These are phyloP conservation scores for Polyommatus iphigenia DNA, from an alignment of 2,888 invertebrate species.

Conservation along the genomic window DNA sequence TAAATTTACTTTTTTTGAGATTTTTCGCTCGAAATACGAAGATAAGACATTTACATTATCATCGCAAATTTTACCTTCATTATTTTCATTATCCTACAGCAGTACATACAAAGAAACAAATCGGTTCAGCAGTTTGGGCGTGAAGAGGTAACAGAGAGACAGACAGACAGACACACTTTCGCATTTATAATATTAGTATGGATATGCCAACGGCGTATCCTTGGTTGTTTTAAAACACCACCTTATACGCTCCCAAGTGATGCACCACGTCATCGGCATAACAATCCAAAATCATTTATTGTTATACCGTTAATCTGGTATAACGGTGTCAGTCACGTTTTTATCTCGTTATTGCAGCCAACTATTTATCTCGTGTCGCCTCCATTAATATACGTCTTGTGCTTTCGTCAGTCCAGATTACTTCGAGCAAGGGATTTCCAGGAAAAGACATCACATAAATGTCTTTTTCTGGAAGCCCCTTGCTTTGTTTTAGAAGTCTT, in stretches of 20 bases:
- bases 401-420: conserved; percentile 26
- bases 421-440: background rate
- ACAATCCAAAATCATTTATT: conserved; percentile 32
- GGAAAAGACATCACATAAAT: background rate
- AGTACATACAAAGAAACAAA: too few relatives aligned
- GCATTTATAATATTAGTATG: too few relatives aligned
- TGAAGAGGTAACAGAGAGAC: too few relatives aligned
- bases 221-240: background rate
- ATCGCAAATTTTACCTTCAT: too few relatives aligned
- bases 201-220: too few relatives aligned
- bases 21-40: too few relatives aligned
- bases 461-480: background rate
- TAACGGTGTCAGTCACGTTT: conserved; percentile 64
- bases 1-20: too few relatives aligned
- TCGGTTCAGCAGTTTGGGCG: too few relatives aligned
- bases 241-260: background rate
- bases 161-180: too few relatives aligned
- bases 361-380: conserved; percentile 68
- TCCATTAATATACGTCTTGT: conserved; percentile 68
- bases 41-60: too few relatives aligned
- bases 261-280: background rate
- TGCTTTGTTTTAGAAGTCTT: background rate
- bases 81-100: too few relatives aligned
- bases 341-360: conserved; percentile 70
- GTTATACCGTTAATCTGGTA: conserved; percentile 43